Conservation (phyloP, 2,113 vertebrate species). For the Asarcornis scutulata region DNA sequence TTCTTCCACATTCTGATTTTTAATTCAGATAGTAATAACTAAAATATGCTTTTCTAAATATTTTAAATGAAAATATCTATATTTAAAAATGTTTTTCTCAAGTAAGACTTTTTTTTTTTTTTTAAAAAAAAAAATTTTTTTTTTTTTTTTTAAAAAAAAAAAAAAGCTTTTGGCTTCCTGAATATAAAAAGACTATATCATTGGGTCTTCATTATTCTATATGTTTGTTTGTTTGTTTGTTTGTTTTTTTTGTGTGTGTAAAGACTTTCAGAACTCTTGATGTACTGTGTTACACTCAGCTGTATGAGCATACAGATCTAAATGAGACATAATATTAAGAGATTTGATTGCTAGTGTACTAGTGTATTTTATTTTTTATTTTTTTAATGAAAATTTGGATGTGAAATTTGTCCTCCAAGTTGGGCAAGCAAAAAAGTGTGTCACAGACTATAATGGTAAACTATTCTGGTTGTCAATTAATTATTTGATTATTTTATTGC, state of each 20-base stretch:
- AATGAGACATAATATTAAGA: neutral
- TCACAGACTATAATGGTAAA: neutral
- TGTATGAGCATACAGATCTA: neutral
- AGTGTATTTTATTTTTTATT: neutral
- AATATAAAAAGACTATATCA: neutral
- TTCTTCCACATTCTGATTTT: neutral
- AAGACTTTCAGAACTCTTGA: neutral
- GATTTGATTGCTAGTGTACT: neutral
- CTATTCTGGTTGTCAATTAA: neutral
- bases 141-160: no score
- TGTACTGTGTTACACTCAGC: accelerated
- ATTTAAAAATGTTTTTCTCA: neutral
- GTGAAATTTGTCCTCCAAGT: neutral
- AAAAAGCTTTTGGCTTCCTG: neutral
- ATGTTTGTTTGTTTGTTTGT: no score
- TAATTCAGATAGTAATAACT: neutral
- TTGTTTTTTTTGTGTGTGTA: neutral
- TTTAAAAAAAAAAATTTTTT: no score
- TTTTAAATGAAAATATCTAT: neutral
- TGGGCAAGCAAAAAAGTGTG: neutral
- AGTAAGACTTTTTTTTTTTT: neutral
- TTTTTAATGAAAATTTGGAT: neutral
- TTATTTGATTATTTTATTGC: neutral
- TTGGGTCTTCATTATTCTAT: neutral
- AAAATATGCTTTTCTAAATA: neutral